Percentiles rank a stretch among this genome's conserved stretches.
phyloP scores from a whole-genome alignment of 2,888 invertebrate genomes.

The Parochlus steinenii region DNA sequence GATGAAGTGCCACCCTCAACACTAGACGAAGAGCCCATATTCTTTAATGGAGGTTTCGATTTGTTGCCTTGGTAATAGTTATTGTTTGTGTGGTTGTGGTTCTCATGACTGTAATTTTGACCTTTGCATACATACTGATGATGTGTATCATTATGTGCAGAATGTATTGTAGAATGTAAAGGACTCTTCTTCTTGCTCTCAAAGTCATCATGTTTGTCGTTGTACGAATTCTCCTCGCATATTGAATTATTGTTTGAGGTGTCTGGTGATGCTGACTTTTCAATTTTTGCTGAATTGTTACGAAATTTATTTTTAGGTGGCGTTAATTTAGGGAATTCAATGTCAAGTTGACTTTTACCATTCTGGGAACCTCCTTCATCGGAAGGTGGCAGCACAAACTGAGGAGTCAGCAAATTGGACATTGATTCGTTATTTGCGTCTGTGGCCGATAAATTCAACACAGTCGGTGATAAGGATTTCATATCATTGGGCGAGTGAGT shows the following conservation, averaged over 20 bases:
- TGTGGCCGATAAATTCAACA: constrained; percentile 20
- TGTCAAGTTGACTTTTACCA: constrained; percentile 22
- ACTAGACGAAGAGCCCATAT: constrained; percentile 28
- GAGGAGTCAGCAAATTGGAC: constrained; percentile 14
- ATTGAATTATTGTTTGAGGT: constrained; percentile 11
- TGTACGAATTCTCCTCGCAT: constrained; percentile 10
- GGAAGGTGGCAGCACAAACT: constrained; percentile 13
- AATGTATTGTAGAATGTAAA: no score
- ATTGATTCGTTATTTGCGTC: constrained; percentile 2
- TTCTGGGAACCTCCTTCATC: constrained; percentile 20
- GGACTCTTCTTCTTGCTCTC: no score
- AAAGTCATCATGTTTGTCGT: no score
- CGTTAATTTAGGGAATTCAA: constrained; percentile 30
- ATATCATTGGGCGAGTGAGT: constrained; percentile 25
- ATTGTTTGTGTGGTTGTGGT: constrained; percentile 10
- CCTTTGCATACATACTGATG: constrained; percentile 4
- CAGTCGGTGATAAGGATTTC: constrained; percentile 16
- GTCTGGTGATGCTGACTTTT: constrained; percentile 9
- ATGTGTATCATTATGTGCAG: neutral
- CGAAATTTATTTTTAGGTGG: constrained; percentile 27
- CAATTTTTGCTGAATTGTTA: constrained; percentile 5
- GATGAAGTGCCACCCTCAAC: constrained; percentile 36
- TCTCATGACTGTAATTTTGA: constrained; percentile 11
- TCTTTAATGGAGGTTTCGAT: constrained; percentile 30
- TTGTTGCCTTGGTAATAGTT: constrained; percentile 11